Evolutionary conservation across 2,797 vertebrate species (phyloP), one percentile per base, ranked within the genome.

Genomic region (Myotis pilosus): DNA sequence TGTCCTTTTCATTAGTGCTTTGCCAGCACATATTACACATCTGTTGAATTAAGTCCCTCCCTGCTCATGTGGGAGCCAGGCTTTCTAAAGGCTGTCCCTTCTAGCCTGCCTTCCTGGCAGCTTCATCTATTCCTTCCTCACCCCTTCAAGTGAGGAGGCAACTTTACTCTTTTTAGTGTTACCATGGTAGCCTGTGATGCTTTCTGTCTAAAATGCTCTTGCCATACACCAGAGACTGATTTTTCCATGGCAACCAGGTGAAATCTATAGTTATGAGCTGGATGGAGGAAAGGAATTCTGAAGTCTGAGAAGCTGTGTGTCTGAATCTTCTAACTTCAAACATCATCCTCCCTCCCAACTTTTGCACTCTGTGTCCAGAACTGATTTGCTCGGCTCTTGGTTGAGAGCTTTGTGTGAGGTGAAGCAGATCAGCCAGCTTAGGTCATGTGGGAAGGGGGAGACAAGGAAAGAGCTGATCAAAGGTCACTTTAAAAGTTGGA

Each of bases 191-290:
- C 94, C 86, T 79, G 41, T 92, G 83, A 96, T 94, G 88, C 96
- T 92, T 94, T 87, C 55, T 95, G 85, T 88, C 85, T 94, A 72
- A 94, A 96, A 78, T 96, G 44, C 68, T 88, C 79, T 91, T 96
- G 80, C 93, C 49, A 92, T 97, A 89, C 79, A 86, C 55, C 64
- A 89, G 92, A 96, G 87, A 96, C 92, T 96, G 96, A 96, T 94
- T 90, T 95, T 97, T 92, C 97, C 86, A 85, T 94, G 87, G 92
- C 94, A 97, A 89, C 96, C 97, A 97, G 97, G 97, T 97, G 76
- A 97, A 92, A 88, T 84, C 89, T 93, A 13, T 91, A 90, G 83
- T 94, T 86, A 55, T 89, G 71, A 93, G 94, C 86, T 92, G 92
- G 80, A 87, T 93, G 44, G 15, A 68, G n/a, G 92, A 92, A 90